These are phyloP conservation scores for Acropora yongei DNA, from an alignment of 64 coral and sea anemone species.

Conservation along the genomic window DNA sequence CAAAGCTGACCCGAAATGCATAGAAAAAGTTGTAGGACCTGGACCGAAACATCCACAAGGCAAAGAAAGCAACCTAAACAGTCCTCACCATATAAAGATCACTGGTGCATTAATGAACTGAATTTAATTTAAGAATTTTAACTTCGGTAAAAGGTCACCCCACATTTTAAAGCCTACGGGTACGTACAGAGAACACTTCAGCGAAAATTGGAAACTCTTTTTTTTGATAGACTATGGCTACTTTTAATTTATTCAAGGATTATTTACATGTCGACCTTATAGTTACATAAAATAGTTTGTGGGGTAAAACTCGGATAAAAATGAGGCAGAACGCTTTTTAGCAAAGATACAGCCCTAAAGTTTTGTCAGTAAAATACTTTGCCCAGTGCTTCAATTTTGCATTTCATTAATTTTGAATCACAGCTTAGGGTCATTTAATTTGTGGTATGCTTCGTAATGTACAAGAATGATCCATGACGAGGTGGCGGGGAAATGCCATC, in stretches of 20 bases:
- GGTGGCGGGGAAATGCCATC: conserved; percentile 42
- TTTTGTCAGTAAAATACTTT: background rate
- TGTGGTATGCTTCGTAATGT: background rate
- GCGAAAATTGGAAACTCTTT: background rate
- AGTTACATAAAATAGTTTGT: background rate
- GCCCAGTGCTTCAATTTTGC: no score
- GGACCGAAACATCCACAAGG: background rate
- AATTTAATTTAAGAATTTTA: background rate
- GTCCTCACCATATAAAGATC: background rate
- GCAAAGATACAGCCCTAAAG: background rate
- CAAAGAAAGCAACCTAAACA: background rate
- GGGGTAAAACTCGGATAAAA: background rate
- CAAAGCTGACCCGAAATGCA: background rate
- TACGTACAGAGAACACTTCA: no score
- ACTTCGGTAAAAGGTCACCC: background rate
- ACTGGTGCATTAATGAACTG: background rate
- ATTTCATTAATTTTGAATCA: no score
- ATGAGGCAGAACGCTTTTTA: no score
- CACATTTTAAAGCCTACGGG: no score
- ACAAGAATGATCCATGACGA: background rate
- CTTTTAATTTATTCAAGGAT: background rate
- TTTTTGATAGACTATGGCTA: background rate
- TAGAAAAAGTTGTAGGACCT: background rate
- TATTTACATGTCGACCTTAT: background rate
- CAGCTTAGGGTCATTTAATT: background rate